phyloP scores from a whole-genome alignment of 1,140 invertebrate genomes.

The Drosophila chauvacae region DNA sequence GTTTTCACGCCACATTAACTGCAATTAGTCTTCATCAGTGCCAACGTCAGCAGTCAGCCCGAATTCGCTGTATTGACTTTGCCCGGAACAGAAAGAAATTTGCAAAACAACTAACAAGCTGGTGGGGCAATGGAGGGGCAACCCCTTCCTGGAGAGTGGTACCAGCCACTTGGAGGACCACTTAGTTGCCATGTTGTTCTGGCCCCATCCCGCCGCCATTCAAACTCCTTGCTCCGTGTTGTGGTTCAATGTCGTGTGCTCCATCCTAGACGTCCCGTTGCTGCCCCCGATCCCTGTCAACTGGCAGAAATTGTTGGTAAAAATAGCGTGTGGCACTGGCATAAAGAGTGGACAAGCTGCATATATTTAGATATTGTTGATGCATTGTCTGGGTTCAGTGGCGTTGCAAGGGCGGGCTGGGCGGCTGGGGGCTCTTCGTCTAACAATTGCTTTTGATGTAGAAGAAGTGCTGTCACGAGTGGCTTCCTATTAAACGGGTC shows the following conservation, averaged over 20 bases:
- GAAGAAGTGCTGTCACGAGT: slow-evolving; percentile 45
- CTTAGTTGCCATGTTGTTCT: slow-evolving; percentile 75
- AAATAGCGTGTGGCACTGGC: slow-evolving; percentile 79
- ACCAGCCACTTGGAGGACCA: slow-evolving; percentile 63
- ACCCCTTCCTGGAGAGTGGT: slow-evolving; percentile 17
- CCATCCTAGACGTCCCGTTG: slow-evolving; percentile 43
- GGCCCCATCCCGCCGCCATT: slow-evolving; percentile 6
- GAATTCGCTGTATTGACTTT: slow-evolving; percentile 55
- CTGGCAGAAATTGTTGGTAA: slow-evolving; percentile 80
- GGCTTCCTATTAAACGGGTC: slow-evolving; percentile 37
- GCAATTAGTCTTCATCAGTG: slow-evolving; percentile 81
- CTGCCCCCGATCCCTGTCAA: slow-evolving; percentile 71
- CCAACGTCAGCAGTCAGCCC: slow-evolving; percentile 55
- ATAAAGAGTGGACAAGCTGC: slow-evolving; percentile 68
- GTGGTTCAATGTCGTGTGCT: slow-evolving; percentile 68
- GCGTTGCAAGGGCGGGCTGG: slow-evolving; percentile 18
- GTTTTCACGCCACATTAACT: slow-evolving; percentile 71
- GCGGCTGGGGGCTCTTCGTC: slow-evolving; percentile 1
- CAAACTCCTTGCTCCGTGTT: slow-evolving; percentile 38
- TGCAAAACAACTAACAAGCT: slow-evolving; percentile 65
- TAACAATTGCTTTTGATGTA: slow-evolving; percentile 44
- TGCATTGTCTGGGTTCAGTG: slow-evolving; percentile 65
- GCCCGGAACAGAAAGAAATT: slow-evolving; percentile 25
- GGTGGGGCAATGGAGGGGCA: slow-evolving; percentile 7
- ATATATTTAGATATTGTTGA: slow-evolving; percentile 76